Base-by-base conservation (phyloP, 1,140 invertebrate genomes). In the Lepidotrigona ventralis region DNA sequence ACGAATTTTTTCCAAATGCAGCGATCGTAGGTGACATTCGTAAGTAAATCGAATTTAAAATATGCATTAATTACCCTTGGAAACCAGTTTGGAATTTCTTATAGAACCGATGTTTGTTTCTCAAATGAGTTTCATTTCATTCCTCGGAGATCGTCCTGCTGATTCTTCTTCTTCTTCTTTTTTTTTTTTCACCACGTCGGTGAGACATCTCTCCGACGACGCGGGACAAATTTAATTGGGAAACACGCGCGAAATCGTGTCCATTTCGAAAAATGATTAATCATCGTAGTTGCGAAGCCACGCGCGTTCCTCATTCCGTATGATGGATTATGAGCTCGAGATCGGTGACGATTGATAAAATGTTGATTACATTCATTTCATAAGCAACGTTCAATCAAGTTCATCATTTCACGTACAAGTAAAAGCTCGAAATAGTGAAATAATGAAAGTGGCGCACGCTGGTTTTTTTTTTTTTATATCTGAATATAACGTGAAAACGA, bases 311-410 rank as follows among this genome's bases (percentile, higher is more conserved):
- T n/a, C n/a, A n/a, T 75, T 23, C 68, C 60, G 51, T 51, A 68
- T 81, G 80, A 81, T 81, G 63, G 72, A 81, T 75, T 72, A 74
- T 51, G 23, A 14, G 19, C 4, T 3, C 14, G 63, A 75, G 60
- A 68, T 81, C 51, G n/a, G 60, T 81, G 80, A 80, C 79, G 69
- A 75, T 75, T 81, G 63, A 58, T 81, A 75, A 19, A 21, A 75
- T 56, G 39, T 66, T 46, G n/a, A n/a, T n/a, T n/a, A 75, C 72
- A 51, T 63, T 74, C 77, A 51, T 56, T 60, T 26, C 29, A 6
- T 23, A 39, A 15, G 58, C 14, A 63, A 58, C 11, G 39, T 75
- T 12, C 5, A 0, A 17, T 3, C 14, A 4, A 39, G 17, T 54
- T 81, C n/a, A 56, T 46, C 53, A 39, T n/a, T n/a, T n/a, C n/a